These are phyloP conservation scores for Andricus grossulariae DNA, from an alignment of 1,140 invertebrate species.

Conservation along the genomic window DNA sequence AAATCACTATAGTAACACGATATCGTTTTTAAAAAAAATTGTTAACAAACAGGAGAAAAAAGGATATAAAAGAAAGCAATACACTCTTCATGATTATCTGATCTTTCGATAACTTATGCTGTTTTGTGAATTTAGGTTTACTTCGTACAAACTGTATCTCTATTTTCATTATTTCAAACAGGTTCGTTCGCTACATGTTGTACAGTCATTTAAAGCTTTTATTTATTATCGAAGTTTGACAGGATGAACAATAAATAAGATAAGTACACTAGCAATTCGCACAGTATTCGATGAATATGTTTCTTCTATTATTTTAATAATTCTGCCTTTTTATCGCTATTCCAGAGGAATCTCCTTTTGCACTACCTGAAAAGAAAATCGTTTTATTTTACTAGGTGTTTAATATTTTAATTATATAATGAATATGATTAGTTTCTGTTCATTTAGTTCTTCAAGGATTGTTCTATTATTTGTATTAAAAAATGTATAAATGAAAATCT, in stretches of 20 bases:
- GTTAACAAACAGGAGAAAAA: too few relatives aligned
- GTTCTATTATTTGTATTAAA: not conserved
- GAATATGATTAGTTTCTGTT: constrained; percentile 11
- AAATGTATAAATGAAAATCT: constrained; percentile 22
- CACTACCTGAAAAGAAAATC: constrained; percentile 65
- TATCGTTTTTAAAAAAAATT: too few relatives aligned
- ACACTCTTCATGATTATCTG: too few relatives aligned
- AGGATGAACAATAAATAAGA: too few relatives aligned
- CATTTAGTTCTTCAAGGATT: constrained; percentile 28
- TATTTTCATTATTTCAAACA: too few relatives aligned
- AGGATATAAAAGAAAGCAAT: too few relatives aligned
- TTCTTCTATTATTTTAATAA: too few relatives aligned
- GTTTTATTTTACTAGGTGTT: not conserved
- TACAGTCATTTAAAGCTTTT: not conserved
- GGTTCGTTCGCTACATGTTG: too few relatives aligned
- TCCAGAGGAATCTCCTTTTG: constrained; percentile 71
- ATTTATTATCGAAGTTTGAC: not conserved
- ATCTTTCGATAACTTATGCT: too few relatives aligned
- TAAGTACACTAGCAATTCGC: too few relatives aligned
- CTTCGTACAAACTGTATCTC: not conserved
- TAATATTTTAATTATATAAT: not conserved
- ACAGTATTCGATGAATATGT: too few relatives aligned
- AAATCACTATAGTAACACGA: too few relatives aligned
- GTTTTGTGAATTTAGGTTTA: not conserved
- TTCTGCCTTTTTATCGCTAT: constrained; percentile 44